These are phyloP conservation scores for Atlantisia rogersi DNA, from an alignment of 2,113 vertebrate genomes.

Conservation along the genomic window DNA sequence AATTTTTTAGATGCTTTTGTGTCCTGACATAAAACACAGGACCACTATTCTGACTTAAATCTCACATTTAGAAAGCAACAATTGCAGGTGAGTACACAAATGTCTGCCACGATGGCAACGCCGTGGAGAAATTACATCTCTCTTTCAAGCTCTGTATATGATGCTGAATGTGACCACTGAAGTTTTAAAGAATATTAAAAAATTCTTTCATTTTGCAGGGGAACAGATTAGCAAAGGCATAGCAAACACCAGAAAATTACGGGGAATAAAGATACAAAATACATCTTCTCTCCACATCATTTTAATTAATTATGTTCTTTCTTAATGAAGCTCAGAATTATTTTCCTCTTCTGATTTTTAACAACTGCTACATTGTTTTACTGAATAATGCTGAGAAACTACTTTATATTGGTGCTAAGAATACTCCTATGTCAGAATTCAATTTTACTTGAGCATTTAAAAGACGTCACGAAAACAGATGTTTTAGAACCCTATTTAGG, in stretches of 20 bases:
- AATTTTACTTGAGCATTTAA: background rate
- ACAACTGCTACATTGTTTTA: background rate
- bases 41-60: background rate
- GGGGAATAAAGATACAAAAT: background rate
- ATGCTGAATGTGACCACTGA: background rate
- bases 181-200: background rate
- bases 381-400: background rate
- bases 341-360: background rate
- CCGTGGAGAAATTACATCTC: background rate
- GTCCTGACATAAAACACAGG: background rate
- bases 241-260: background rate
- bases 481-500: background rate
- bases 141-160: background rate
- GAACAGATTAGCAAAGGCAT: background rate
- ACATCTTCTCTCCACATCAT: background rate
- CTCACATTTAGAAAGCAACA: background rate
- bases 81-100: background rate
- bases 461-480: background rate
- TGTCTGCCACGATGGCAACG: background rate
- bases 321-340: background rate
- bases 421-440: background rate
- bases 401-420: background rate
- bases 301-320: background rate
- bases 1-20: slow-evolving; percentile 29
- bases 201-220: background rate